phyloP scores from a whole-genome alignment of 2,113 vertebrate genomes.

The Nansenia antarctica region DNA sequence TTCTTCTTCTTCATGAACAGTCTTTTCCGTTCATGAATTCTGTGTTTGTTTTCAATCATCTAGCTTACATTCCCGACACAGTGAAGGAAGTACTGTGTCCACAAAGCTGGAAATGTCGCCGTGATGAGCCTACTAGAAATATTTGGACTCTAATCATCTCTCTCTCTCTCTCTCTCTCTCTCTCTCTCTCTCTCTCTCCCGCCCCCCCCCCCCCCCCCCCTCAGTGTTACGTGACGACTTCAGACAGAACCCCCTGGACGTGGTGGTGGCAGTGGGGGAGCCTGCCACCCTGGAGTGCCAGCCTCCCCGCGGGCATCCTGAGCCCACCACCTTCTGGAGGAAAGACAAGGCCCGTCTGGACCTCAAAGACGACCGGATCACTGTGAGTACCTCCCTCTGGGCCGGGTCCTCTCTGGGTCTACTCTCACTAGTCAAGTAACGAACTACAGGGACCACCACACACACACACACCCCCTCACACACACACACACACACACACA shows the following conservation, averaged over 20 bases:
- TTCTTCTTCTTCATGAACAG: neutral
- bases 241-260: slow-evolving; percentile 88
- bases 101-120: neutral
- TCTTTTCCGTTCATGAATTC: neutral
- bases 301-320: slow-evolving; percentile 90
- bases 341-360: slow-evolving; percentile 90
- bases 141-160: neutral
- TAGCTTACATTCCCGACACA: neutral
- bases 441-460: no score
- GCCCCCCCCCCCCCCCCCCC: slow-evolving; percentile 3
- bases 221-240: slow-evolving; percentile 93
- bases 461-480: no score
- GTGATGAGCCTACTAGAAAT: neutral
- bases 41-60: neutral
- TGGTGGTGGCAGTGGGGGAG: slow-evolving; percentile 88
- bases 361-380: slow-evolving; percentile 90
- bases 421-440: neutral
- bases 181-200: slow-evolving; percentile 6
- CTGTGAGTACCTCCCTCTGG: slow-evolving; percentile 73
- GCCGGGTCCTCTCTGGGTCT: neutral
- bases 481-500: no score
- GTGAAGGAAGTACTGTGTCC: neutral
- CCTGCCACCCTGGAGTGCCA: slow-evolving; percentile 92
- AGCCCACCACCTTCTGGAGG: slow-evolving; percentile 94
- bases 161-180: neutral